Evolutionary conservation across 2,797 vertebrate species (phyloP), one percentile per base, ranked within the genome.

Genomic region (Pangasius djambal): DNA sequence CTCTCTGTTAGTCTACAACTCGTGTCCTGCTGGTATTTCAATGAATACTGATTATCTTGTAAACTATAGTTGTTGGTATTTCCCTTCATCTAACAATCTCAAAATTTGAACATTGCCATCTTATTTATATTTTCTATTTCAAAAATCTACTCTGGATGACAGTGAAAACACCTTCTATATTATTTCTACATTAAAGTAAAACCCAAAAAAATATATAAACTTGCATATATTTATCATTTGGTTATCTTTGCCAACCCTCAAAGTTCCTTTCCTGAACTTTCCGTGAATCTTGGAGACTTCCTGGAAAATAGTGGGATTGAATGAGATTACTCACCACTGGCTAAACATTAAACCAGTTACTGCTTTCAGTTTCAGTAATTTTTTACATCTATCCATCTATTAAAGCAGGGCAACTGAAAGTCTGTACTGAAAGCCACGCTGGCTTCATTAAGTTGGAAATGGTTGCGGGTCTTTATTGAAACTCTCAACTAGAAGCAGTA

Each of bases 311-410:
- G 22, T 10, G 28, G 37, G 13, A 83, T 44, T 63, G 7, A 83
- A 65, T 7, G 37, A 65, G 44, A 44, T 83, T 61, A n/a, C 12
- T 37, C 79, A 12, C 22, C 2, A 44, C 1, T 83, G 57, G 6
- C 15, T 83, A 44, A 83, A 83, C 57, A 63, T 61, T 61, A 10
- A 61, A 28, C 34, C 10, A 37, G 20, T 61, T 15, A 25, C 55
- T 40, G 55, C 78, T 37, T 59, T 28, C 31, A 28, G 18, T 40
- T 2, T 13, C 40, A 28, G 79, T 57, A 2, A 22, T 37, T 18
- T 61, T 82, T 82, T 61, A 40, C 34, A 82, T 34, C 44, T 77
- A 15, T 28, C 55, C 57, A 83, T 63, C 81, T 83, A 65, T 52
- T 85, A 69, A 83, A 65, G 22, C 40, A 48, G 61, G 63, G 15